Conservation (phyloP, 2,888 invertebrate species). For the Byasa hedistus region DNA sequence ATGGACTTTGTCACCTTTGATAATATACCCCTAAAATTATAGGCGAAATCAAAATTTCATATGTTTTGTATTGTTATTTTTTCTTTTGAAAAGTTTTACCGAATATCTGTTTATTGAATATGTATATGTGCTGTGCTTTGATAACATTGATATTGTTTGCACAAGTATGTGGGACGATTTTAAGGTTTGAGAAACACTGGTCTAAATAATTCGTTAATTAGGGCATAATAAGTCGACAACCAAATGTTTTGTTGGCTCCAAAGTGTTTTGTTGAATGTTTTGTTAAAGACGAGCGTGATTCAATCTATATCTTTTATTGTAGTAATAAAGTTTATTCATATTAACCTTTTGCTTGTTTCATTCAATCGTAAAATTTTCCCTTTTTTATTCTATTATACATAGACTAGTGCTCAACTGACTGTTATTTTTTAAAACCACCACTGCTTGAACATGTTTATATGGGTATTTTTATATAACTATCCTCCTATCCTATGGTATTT, state of each 20-base stretch:
- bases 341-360: conserved; percentile 48
- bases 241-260: conserved; percentile 75
- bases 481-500: too few species aligned
- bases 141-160: conserved; percentile 30
- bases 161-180: conserved; percentile 31
- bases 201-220: conserved; percentile 59
- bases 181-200: conserved; percentile 76
- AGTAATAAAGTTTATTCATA: conserved; percentile 79
- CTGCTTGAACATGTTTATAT: too few species aligned
- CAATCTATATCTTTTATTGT: conserved; percentile 74
- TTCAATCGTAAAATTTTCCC: too few species aligned
- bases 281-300: conserved; percentile 68
- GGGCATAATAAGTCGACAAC: conserved; percentile 73
- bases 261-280: conserved; percentile 78
- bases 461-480: too few species aligned
- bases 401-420: too few species aligned
- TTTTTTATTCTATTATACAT: too few species aligned
- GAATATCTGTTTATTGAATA: not conserved
- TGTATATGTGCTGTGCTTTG: not conserved
- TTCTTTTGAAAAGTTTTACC: too few species aligned
- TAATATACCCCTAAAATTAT: not conserved
- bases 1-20: not conserved
- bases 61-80: not conserved
- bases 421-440: too few species aligned
- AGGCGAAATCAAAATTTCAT: not conserved